A percentile compares a stretch with the other conserved stretches of the same genome.
Conservation (phyloP, 2,113 vertebrate genomes). For the Istiophorus platypterus region DNA sequence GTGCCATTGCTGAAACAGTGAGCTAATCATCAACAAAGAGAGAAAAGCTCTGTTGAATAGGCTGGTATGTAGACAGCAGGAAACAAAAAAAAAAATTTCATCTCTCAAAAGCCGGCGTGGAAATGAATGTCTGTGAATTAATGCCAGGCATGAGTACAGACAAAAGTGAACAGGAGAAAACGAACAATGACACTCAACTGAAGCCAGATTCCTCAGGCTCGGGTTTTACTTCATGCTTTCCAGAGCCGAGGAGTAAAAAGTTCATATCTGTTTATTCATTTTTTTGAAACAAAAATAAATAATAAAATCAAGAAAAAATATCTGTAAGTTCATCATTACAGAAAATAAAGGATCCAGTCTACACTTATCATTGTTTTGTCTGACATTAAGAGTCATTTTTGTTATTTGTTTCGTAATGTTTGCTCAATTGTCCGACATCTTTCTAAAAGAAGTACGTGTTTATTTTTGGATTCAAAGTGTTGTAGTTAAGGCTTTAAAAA, state of each 20-base stretch:
- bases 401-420: not conserved
- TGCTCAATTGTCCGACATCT: not conserved
- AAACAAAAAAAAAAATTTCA: conserved; percentile 21
- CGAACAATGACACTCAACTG: not conserved
- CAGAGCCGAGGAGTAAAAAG: not conserved
- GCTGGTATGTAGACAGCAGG: not conserved
- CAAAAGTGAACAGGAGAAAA: not conserved
- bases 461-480: not conserved
- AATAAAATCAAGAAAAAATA: no score
- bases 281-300: no score
- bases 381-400: not conserved
- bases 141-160: conserved; percentile 3
- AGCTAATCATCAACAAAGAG: conserved; percentile 69
- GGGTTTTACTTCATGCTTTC: not conserved
- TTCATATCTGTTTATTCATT: not conserved
- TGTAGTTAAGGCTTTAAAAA: no score
- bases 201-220: not conserved
- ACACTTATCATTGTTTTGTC: not conserved
- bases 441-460: not conserved
- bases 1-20: conserved; percentile 34
- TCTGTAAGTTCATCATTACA: not conserved
- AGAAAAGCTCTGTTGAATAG: conserved; percentile 1
- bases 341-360: not conserved
- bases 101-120: conserved; percentile 14
- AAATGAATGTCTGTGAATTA: conserved; percentile 47